These are phyloP conservation scores for Forbesichthys papilliferus DNA, from an alignment of 2,113 vertebrate species.

Conservation along the genomic window DNA sequence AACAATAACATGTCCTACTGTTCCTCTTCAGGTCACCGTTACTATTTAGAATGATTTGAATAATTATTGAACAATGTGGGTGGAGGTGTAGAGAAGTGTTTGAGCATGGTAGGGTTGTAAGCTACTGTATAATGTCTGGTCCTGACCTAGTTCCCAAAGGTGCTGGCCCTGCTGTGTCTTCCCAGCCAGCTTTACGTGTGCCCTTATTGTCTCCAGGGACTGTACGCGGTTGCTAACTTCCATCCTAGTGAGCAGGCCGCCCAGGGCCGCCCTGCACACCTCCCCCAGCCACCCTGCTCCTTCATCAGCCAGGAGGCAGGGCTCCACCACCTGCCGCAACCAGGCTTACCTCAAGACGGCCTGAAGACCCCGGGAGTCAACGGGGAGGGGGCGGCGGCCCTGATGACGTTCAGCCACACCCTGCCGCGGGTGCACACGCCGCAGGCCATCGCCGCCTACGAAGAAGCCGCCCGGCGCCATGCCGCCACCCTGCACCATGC, in stretches of 20 bases:
- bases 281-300: constrained; percentile 80
- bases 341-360: constrained; percentile 82
- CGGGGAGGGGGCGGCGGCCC: constrained; percentile 71
- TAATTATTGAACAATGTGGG: no score
- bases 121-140: no score
- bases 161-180: background rate
- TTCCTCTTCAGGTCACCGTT: background rate
- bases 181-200: constrained; percentile 27
- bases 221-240: constrained; percentile 96
- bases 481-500: constrained; percentile 85
- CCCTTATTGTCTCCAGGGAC: constrained; percentile 75
- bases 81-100: no score
- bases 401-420: constrained; percentile 96
- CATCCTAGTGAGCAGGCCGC: constrained; percentile 84
- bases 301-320: constrained; percentile 86
- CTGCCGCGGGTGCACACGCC: constrained; percentile 90
- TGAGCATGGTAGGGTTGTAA: no score
- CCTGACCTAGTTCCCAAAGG: background rate
- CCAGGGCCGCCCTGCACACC: constrained; percentile 53
- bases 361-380: constrained; percentile 80
- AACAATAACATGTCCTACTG: background rate
- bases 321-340: constrained; percentile 84
- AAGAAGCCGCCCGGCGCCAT: constrained; percentile 86
- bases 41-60: no score
- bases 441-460: constrained; percentile 78